Percentiles rank a stretch among this genome's conserved stretches.
Conservation (phyloP, 2,113 vertebrate species). For the Capreolus pygargus region DNA sequence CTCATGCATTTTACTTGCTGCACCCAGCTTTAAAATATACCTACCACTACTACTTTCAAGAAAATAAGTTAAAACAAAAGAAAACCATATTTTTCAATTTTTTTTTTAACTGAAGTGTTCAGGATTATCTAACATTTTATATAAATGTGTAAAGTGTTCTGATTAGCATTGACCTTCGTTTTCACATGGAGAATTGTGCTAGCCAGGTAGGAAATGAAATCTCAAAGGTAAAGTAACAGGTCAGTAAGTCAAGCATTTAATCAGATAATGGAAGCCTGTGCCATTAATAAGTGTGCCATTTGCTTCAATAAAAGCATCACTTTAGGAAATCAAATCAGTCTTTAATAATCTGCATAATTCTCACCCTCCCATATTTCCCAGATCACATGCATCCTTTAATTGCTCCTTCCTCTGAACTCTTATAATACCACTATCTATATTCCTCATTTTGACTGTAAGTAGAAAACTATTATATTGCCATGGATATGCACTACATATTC, state of each 20-base stretch:
- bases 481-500: not conserved
- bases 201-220: constrained; percentile 55
- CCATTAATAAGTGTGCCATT: constrained; percentile 61
- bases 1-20: not conserved
- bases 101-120: not conserved
- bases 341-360: constrained; percentile 3
- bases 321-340: constrained; percentile 64
- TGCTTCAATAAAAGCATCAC: constrained; percentile 67
- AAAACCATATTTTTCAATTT: not conserved
- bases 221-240: constrained; percentile 32
- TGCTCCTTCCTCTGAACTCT: not conserved
- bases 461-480: not conserved
- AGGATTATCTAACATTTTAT: not conserved
- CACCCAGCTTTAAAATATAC: not conserved
- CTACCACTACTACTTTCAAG: not conserved
- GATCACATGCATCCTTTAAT: not conserved
- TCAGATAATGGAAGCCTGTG: constrained; percentile 56
- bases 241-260: constrained; percentile 63
- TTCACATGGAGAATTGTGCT: constrained; percentile 21
- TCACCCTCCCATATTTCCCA: not conserved
- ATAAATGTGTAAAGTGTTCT: constrained; percentile 47
- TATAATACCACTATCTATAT: not conserved
- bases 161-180: constrained; percentile 33
- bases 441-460: not conserved
- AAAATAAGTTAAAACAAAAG: not conserved